A percentile compares a stretch with the other conserved stretches of the same genome.
Conservation (phyloP, 2,888 invertebrate species). For the Icerya purchasi region DNA sequence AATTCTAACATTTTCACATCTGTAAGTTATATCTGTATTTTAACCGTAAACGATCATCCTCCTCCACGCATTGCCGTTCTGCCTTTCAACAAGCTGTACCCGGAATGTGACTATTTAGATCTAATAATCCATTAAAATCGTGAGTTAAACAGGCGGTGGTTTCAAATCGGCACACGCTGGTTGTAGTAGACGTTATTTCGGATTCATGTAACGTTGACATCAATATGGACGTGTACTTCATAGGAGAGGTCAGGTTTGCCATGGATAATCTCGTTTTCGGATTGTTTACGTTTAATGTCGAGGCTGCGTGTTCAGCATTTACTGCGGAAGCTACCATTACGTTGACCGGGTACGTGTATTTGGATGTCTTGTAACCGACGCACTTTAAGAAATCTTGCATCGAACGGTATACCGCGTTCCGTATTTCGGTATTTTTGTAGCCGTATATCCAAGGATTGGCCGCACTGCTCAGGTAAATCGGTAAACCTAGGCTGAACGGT, state of each 20-base stretch:
- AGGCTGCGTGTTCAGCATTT: background rate
- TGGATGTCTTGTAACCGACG: slow-evolving; percentile 19
- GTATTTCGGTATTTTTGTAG: slow-evolving; percentile 37
- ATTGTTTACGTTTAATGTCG: background rate
- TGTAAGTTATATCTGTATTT: too few relatives aligned
- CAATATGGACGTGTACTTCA: background rate
- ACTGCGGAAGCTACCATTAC: background rate
- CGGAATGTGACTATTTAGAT: background rate
- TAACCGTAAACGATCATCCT: too few relatives aligned
- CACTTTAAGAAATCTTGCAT: slow-evolving; percentile 30
- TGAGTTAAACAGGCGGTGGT: background rate
- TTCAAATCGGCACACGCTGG: background rate
- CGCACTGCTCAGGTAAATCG: slow-evolving; percentile 35
- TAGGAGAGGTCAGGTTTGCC: background rate
- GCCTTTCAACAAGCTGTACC: background rate
- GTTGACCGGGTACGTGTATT: slow-evolving; percentile 15
- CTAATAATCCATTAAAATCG: background rate
- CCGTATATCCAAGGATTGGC: slow-evolving; percentile 43
- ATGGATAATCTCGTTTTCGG: background rate
- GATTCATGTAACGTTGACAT: background rate
- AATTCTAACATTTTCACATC: too few relatives aligned
- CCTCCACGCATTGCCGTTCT: too few relatives aligned
- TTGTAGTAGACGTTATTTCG: background rate
- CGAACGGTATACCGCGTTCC: slow-evolving; percentile 32
- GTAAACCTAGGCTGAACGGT: slow-evolving; percentile 34